Evolutionary conservation across 92 coral and sea anemone genomes (phyloP), one percentile per base, ranked within the genome.

Genomic region (Umimayanthus kanabou): DNA sequence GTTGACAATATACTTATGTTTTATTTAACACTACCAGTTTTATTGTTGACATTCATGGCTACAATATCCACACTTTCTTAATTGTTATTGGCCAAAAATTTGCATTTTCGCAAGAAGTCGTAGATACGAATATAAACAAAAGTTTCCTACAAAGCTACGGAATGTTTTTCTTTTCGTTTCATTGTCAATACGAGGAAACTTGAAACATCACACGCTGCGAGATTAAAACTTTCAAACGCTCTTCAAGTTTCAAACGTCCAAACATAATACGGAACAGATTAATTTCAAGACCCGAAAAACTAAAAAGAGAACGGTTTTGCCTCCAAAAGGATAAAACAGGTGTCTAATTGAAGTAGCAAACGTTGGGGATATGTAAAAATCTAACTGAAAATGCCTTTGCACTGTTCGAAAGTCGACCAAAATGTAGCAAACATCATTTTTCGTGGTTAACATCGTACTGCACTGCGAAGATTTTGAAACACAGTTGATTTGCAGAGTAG

Each of bases 11-110:
- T 11, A 53, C 66, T 83, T 47, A 83, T 83, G 87, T 69, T 83
- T 83, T 83, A 83, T 83, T 83, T 42, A 83, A 83, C 40, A 83
- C 87, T 43, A 43, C 77, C 87, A 83, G 57, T 43, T 53, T 66
- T 81, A 11, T 81, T 81, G 85, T 83, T 83, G 53, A 40, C 74
- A 83, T 28, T 83, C 87, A 33, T 83, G 58, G 74, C 65, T 18
- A 83, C 40, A 47, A 50, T 25, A 83, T 70, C 77, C 66, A 83
- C 87, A 83, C 79, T 83, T 69, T 33, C 64, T 83, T 33, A 23
- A 70, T 83, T 69, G 47, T 47, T 70, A 83, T 83, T 69, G 87
- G 87, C 25, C 79, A 25, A 50, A 83, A 83, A 69, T 70, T 83
- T 83, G 77, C 87, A 70, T 70, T 70, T 61, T 71, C 61, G 5